These are phyloP conservation scores for Climacteris rufus DNA, from an alignment of 2,113 vertebrate genomes.

Conservation along the genomic window DNA sequence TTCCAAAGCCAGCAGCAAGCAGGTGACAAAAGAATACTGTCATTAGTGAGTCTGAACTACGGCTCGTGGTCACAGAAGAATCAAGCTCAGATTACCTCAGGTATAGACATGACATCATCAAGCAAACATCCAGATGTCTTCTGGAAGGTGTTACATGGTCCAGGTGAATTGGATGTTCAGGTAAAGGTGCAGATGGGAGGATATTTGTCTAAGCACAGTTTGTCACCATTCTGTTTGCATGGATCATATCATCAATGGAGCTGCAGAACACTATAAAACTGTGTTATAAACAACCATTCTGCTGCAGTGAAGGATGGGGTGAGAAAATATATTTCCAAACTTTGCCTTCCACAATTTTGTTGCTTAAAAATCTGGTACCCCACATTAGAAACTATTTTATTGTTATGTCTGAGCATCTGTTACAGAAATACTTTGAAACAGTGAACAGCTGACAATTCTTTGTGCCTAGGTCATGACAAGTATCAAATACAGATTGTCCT, in stretches of 20 bases:
- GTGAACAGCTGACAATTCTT: not conserved
- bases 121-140: not conserved
- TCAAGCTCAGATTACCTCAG: not conserved
- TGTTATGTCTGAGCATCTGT: not conserved
- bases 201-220: not conserved
- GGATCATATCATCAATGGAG: not conserved
- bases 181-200: not conserved
- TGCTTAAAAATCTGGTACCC: not conserved
- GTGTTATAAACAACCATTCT: not conserved
- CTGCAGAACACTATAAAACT: not conserved
- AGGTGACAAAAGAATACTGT: not conserved
- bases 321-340: not conserved
- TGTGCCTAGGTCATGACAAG: not conserved
- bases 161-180: not conserved
- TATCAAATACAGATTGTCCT: not conserved
- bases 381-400: not conserved
- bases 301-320: not conserved
- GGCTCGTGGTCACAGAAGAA: not conserved
- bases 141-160: not conserved
- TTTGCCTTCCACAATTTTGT: not conserved
- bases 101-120: not conserved
- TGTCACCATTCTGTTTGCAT: not conserved
- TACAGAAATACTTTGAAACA: not conserved
- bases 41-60: not conserved
- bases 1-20: not conserved